Evolutionary conservation across 2,113 vertebrate species (phyloP), one percentile per base, ranked within the genome.

Genomic region (Arvicanthis niloticus): DNA sequence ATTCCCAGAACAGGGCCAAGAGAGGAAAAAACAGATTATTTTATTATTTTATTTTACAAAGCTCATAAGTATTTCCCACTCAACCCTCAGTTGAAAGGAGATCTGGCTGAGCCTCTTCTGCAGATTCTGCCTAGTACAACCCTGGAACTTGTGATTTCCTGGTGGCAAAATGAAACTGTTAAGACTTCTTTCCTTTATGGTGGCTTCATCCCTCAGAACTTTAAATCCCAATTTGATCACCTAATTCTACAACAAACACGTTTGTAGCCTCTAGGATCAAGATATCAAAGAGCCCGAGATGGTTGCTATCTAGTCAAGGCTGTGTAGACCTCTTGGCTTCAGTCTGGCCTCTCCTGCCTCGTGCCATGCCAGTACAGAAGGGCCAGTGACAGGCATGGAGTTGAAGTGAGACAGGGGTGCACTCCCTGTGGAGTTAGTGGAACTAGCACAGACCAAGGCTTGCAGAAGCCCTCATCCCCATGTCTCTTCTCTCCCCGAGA

Each of bases 201-300:
- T 15, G 45, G 87, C 94, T 95, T 97, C 94, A 3, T 78, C 94
- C 40, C 1, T 87, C 96, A 96, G 93, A 96, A 98, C 92, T 98
- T 96, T 91, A 96, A 98, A 97, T 96, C 96, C 92, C 95, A 96
- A 97, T 97, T 97, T 81, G 92, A 92, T 97, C 21, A 73, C 92
- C 93, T 97, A 92, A 62, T 97, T 97, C 97, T 90, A 97, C 94
- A 96, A 42, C 58, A 12, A 96, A 42, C 58, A 12, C 31, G 58
- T 95, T 93, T 78, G 76, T 51, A 51, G 51, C 94, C 84, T 91
- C 75, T 45, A 60, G 91, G 96, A 70, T 87, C 67, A 58, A 78
- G 96, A 91, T 87, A 96, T 97, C 93, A 96, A 72, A 68, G 76
- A 97, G 95, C 92, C 42, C 4, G 87, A 60, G 84, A 92, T 77